phyloP scores from a whole-genome alignment of 2,113 vertebrate genomes.

The Macaca mulatta region DNA sequence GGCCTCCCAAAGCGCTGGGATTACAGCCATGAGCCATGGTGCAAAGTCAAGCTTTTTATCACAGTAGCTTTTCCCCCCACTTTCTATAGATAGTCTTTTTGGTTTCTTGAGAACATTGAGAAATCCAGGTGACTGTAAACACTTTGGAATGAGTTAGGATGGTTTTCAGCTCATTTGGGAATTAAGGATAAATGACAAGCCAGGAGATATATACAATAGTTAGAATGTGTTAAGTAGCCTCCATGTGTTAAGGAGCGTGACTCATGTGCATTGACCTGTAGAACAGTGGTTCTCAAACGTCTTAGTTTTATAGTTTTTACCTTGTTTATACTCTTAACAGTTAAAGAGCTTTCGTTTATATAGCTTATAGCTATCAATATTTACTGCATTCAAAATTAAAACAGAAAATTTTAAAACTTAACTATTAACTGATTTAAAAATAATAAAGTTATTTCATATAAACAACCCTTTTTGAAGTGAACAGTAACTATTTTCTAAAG shows the following conservation, averaged over 20 bases:
- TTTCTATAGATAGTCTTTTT: neutral
- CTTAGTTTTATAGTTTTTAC: neutral
- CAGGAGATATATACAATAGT: neutral
- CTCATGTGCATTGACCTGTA: neutral
- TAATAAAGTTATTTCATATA: neutral
- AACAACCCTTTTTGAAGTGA: neutral
- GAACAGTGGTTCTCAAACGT: neutral
- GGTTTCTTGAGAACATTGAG: neutral
- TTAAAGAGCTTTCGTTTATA: neutral
- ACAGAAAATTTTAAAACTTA: neutral
- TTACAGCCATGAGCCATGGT: too few relatives aligned
- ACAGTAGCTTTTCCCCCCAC: too few relatives aligned
- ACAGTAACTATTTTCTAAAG: neutral
- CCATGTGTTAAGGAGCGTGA: neutral
- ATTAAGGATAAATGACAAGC: too few relatives aligned
- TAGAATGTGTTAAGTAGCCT: neutral
- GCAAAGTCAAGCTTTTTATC: too few relatives aligned
- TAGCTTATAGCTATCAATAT: neutral
- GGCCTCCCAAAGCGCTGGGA: too few relatives aligned
- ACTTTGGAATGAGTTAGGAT: constrained; percentile 21
- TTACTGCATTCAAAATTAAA: neutral
- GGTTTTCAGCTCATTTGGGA: too few relatives aligned
- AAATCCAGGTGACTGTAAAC: neutral
- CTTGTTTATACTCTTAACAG: neutral
- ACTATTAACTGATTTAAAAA: neutral